Conservation (phyloP, 2,888 invertebrate species). For the Cenopis cana region DNA sequence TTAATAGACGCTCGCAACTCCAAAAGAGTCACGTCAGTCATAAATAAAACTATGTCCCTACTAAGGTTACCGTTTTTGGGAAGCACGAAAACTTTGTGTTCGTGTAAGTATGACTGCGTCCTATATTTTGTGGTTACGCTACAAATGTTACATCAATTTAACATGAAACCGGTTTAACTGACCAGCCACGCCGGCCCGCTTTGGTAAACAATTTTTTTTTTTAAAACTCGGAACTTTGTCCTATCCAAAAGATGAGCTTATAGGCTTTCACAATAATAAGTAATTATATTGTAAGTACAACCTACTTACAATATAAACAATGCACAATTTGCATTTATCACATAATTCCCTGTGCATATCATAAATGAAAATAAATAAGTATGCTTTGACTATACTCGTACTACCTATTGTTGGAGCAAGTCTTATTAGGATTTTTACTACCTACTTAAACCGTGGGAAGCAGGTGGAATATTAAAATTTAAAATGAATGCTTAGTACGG, state of each 20-base stretch:
- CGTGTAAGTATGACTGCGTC: neutral
- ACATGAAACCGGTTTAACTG: conserved; percentile 17
- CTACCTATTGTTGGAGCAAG: neutral
- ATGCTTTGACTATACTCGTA: neutral
- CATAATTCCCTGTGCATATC: neutral
- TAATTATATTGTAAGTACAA: too few species aligned
- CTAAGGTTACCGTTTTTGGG: too few species aligned
- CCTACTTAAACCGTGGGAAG: conserved; percentile 23
- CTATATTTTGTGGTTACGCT: neutral
- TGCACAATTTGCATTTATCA: too few species aligned
- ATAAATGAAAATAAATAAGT: neutral
- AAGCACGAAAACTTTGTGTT: too few species aligned
- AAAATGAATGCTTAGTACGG: too few species aligned
- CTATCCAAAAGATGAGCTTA: neutral
- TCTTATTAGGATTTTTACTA: conserved; percentile 14
- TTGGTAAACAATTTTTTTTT: conserved; percentile 12
- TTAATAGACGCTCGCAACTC: too few species aligned
- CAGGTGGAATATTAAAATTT: too few species aligned
- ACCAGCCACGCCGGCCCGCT: conserved; percentile 8
- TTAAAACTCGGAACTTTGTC: neutral
- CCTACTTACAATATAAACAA: too few species aligned
- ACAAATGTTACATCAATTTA: conserved; percentile 19
- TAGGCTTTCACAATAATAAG: too few species aligned
- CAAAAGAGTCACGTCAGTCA: too few species aligned
- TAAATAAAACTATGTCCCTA: too few species aligned